These are phyloP conservation scores for Epizoanthus illoricatus DNA, from an alignment of 92 coral and sea anemone species.

Conservation along the genomic window DNA sequence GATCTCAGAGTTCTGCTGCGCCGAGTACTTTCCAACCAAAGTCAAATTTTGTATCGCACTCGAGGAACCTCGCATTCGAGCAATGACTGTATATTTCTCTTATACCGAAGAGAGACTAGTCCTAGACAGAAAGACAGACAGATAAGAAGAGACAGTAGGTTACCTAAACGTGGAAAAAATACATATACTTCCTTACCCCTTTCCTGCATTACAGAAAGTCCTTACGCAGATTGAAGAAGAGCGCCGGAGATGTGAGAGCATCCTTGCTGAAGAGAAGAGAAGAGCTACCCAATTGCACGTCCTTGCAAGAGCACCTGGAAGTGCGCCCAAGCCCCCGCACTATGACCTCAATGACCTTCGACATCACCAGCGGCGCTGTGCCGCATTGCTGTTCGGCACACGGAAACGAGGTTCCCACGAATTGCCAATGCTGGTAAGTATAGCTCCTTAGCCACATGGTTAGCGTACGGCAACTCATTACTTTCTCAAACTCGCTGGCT, in stretches of 20 bases:
- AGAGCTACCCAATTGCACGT: constrained; percentile 40
- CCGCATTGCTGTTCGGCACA: constrained; percentile 82
- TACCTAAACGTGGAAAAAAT: too few species aligned
- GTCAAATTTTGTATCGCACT: too few species aligned
- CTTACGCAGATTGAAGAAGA: constrained; percentile 60
- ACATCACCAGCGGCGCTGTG: constrained; percentile 86
- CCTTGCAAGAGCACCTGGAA: constrained; percentile 18
- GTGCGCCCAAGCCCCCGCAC: constrained; percentile 42
- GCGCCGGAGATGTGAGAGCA: constrained; percentile 63
- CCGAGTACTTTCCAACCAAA: too few species aligned
- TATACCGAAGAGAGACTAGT: too few species aligned
- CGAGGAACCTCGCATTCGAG: too few species aligned
- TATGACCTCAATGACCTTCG: constrained; percentile 78
- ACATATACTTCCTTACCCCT: too few species aligned
- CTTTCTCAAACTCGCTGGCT: too few species aligned
- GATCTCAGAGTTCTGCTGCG: too few species aligned
- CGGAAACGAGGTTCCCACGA: constrained; percentile 74
- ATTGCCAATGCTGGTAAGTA: constrained; percentile 71
- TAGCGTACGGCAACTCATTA: too few species aligned
- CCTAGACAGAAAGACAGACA: too few species aligned
- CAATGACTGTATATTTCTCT: too few species aligned
- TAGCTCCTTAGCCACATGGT: too few species aligned
- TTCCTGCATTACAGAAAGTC: constrained; percentile 59
- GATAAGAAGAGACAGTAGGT: background rate
- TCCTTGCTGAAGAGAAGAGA: constrained; percentile 60